phyloP scores from a whole-genome alignment of 2,888 invertebrate species.

The Penaeus monodon region DNA sequence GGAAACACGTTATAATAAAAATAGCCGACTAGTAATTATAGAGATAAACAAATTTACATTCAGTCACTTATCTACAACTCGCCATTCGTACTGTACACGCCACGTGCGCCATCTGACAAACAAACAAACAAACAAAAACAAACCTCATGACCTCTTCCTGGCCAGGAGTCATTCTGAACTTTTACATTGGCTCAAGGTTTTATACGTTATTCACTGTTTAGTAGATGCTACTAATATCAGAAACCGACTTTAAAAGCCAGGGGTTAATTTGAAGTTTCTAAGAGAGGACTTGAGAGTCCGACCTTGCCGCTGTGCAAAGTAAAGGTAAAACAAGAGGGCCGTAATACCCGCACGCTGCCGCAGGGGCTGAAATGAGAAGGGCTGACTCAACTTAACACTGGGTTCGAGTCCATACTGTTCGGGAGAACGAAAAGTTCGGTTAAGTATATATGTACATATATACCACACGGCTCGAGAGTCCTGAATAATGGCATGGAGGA shows the following conservation, averaged over 20 bases:
- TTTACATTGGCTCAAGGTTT: conserved; percentile 38
- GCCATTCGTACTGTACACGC: conserved; percentile 45
- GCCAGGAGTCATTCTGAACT: conserved; percentile 22
- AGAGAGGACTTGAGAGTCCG: conserved; percentile 45
- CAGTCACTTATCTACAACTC: conserved; percentile 59
- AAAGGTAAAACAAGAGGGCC: conserved; percentile 42
- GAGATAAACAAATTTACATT: conserved; percentile 62
- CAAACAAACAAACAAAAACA: conserved; percentile 10
- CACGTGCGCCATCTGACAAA: conserved; percentile 39
- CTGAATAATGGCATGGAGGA: conserved; percentile 2
- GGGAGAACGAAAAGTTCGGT: neutral
- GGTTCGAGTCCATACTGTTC: neutral
- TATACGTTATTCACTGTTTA: conserved; percentile 57
- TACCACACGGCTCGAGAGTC: conserved; percentile 1
- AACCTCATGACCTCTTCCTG: conserved; percentile 16
- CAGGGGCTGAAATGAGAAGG: conserved; percentile 21
- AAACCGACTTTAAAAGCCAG: conserved; percentile 59
- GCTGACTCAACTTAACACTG: conserved; percentile 20
- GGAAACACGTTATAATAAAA: conserved; percentile 62
- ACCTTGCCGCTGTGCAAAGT: conserved; percentile 46
- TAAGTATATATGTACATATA: conserved; percentile 1
- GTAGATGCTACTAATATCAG: conserved; percentile 63
- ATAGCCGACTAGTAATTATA: conserved; percentile 64
- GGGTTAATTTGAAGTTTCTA: conserved; percentile 55
- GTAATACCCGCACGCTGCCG: conserved; percentile 22